These are phyloP conservation scores for Drosophila recens DNA, from an alignment of 2,888 invertebrate species.

Conservation along the genomic window DNA sequence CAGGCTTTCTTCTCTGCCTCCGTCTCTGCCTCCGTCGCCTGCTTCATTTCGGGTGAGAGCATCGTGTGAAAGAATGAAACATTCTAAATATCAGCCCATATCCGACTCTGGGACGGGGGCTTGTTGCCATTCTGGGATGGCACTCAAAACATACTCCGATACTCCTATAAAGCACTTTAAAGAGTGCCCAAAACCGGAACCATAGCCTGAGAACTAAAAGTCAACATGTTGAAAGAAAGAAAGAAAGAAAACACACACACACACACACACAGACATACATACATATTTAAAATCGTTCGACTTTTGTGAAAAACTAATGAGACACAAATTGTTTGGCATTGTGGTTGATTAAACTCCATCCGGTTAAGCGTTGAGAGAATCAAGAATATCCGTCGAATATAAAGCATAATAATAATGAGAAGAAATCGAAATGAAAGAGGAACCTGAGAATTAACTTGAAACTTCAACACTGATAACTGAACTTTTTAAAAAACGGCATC, in stretches of 20 bases:
- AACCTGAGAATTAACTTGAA: background rate
- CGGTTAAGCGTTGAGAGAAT: constrained; percentile 3
- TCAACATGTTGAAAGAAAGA: constrained; percentile 12
- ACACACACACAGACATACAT: background rate
- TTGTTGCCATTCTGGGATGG: constrained; percentile 20
- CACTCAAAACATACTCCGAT: constrained; percentile 21
- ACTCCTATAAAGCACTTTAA: constrained; percentile 40
- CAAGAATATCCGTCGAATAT: background rate
- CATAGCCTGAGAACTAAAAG: constrained; percentile 41
- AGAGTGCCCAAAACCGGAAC: constrained; percentile 29
- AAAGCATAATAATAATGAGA: background rate
- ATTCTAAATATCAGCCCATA: constrained; percentile 33
- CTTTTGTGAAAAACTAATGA: constrained; percentile 24
- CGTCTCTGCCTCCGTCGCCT: background rate
- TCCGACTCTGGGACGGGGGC: constrained; percentile 26
- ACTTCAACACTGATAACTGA: background rate
- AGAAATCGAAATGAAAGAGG: constrained; percentile 3
- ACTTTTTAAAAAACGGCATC: background rate
- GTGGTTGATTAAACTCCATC: constrained; percentile 39
- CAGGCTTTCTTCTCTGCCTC: constrained; percentile 39
- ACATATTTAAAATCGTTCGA: constrained; percentile 12
- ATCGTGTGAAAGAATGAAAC: constrained; percentile 64
- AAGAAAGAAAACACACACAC: background rate
- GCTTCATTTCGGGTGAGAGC: constrained; percentile 30
- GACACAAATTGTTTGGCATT: constrained; percentile 40